These are phyloP conservation scores for Geotrupes spiniger DNA, from an alignment of 2,888 invertebrate species.

Conservation along the genomic window DNA sequence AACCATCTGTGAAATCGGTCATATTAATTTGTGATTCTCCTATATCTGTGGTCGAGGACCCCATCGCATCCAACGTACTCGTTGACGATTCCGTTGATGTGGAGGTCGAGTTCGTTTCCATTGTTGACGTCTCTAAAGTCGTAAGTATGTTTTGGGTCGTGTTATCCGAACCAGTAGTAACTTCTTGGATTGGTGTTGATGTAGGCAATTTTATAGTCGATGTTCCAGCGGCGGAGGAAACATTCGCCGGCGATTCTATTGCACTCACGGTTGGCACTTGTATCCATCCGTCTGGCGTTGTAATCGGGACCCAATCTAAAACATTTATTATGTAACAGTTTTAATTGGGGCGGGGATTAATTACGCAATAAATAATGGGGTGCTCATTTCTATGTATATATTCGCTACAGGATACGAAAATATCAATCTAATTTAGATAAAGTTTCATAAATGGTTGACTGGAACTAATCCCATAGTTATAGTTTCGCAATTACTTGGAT, in stretches of 20 bases:
- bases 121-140: conserved; percentile 32
- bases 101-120: conserved; percentile 10
- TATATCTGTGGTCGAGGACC: conserved; percentile 3
- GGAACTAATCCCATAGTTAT: too few species aligned
- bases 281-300: conserved; percentile 67
- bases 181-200: conserved; percentile 26
- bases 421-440: too few species aligned
- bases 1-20: conserved; percentile 49
- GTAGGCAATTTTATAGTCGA: conserved; percentile 22
- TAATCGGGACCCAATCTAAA: conserved; percentile 60
- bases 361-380: too few species aligned
- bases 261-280: conserved; percentile 52
- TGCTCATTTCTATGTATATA: too few species aligned
- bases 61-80: conserved; percentile 1
- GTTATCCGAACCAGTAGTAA: conserved; percentile 13
- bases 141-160: conserved; percentile 10
- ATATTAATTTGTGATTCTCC: conserved; percentile 40
- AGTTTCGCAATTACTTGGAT: too few species aligned
- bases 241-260: conserved; percentile 30
- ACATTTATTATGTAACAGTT: too few species aligned
- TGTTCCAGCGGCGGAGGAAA: conserved; percentile 30
- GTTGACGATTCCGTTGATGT: conserved; percentile 6
- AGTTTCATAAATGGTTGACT: too few species aligned
- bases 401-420: too few species aligned
- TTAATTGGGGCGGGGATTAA: too few species aligned